Evolutionary conservation across 2,888 invertebrate species (phyloP), one percentile per base, ranked within the genome.

Genomic region (Nomada fabriciana): DNA sequence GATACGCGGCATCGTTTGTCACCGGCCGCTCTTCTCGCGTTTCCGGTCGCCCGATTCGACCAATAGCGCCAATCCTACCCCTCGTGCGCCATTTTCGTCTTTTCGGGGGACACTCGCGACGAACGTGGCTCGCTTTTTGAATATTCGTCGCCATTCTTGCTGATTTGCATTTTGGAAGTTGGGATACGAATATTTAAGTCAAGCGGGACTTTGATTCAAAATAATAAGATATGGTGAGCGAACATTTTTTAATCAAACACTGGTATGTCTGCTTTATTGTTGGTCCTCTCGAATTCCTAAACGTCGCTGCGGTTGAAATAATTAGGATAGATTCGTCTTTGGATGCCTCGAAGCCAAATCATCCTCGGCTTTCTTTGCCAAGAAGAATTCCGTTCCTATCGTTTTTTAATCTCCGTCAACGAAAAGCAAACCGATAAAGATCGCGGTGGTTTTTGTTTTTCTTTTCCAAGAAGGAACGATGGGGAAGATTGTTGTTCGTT

Each of bases 1-100:
- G 88, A 91, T 90, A 86, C 88, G 85, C 86, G 86, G 78, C 71
- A 73, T 76, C 89, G 89, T 91, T 82, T 91, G 88, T 91, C 90
- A 89, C 82, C 60, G 61, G 59, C 72, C 73, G 68, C 77, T 76
- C 76, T 64, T 70, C 76, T 67, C 74, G 70, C 82, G 78, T 75
- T 82, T 83, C 82, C 60, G 64, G 52, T 55, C 47, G 29, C 63
- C 52, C 68, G 63, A 53, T 55, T 71, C 53, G 59, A 53, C 71
- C 78, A 71, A 80, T 77, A 53, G 64, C 59, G n/a, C 10, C 13
- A 20, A 1, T 10, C 23, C 53, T 11, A 15, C 20, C 55, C 20
- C 18, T 15, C 25, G 15, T 13, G 18, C 60, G 61, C 36, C 61
- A 18, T 50, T 61, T 42, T 23, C 50, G 61, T 42, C 50, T 57